Conservation (phyloP, 2,888 invertebrate species). For the Drosophila niveifrons region DNA sequence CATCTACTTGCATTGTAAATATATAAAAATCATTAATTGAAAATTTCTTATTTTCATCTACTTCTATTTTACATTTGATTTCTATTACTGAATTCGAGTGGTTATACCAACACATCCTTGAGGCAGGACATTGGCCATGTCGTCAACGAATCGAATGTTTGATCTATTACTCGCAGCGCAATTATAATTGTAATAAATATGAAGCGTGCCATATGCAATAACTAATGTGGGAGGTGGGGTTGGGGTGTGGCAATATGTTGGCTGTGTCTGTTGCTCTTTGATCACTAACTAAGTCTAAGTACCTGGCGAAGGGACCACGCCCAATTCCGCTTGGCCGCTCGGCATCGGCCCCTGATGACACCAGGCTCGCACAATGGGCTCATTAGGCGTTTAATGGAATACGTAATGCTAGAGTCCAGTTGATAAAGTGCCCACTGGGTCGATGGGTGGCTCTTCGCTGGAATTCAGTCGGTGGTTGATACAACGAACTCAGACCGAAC, state of each 20-base stretch:
- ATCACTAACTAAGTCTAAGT: slow-evolving; percentile 56
- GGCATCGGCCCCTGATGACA: slow-evolving; percentile 48
- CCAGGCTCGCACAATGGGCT: slow-evolving; percentile 69
- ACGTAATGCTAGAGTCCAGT: slow-evolving; percentile 65
- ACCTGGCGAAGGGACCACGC: slow-evolving; percentile 40
- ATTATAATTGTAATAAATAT: slow-evolving; percentile 11
- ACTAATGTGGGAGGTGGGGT: background rate
- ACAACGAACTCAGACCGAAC: slow-evolving; percentile 8
- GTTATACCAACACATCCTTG: background rate
- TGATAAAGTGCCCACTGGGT: slow-evolving; percentile 68
- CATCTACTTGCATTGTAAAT: no score
- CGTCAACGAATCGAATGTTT: background rate
- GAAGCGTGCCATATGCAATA: slow-evolving; percentile 7
- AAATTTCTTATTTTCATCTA: no score
- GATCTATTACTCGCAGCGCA: background rate
- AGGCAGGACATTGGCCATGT: background rate
- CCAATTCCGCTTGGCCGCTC: slow-evolving; percentile 21
- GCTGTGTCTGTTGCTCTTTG: slow-evolving; percentile 34
- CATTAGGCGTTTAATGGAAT: slow-evolving; percentile 79
- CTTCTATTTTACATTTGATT: no score
- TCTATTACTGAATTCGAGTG: no score
- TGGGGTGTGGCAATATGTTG: slow-evolving; percentile 30
- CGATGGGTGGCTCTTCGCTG: slow-evolving; percentile 26
- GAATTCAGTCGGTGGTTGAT: slow-evolving; percentile 51
- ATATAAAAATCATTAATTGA: no score